These are phyloP conservation scores for Heliangelus exortis DNA, from an alignment of 2,797 vertebrate genomes.

Conservation along the genomic window DNA sequence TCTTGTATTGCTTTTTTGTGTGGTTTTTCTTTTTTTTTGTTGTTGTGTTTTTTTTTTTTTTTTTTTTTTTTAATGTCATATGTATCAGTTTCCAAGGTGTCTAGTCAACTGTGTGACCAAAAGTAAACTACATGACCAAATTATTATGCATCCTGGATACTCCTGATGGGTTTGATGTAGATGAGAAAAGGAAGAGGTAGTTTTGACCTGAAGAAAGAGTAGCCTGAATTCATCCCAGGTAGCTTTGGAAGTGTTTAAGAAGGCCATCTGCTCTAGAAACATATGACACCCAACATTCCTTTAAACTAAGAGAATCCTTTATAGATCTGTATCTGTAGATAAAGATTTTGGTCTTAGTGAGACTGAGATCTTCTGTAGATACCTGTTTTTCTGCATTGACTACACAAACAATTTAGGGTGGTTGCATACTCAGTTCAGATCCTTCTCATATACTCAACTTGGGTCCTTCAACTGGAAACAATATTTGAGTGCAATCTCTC, in stretches of 20 bases:
- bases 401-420: neutral
- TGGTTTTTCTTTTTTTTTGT: neutral
- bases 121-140: neutral
- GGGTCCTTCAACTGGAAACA: neutral
- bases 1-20: neutral
- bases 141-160: neutral
- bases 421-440: neutral
- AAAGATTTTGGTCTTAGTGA: neutral
- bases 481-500: neutral
- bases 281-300: neutral
- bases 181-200: neutral
- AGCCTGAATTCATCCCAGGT: neutral
- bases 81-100: neutral
- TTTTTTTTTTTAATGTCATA: neutral
- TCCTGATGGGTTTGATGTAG: neutral
- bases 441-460: neutral
- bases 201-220: neutral
- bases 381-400: neutral
- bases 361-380: neutral
- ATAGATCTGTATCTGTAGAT: neutral
- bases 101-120: neutral
- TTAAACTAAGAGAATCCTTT: neutral
- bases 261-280: neutral
- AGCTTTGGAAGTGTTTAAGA: neutral
- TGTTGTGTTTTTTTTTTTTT: neutral